phyloP scores from a whole-genome alignment of 2,113 vertebrate genomes.

The Pipa parva region DNA sequence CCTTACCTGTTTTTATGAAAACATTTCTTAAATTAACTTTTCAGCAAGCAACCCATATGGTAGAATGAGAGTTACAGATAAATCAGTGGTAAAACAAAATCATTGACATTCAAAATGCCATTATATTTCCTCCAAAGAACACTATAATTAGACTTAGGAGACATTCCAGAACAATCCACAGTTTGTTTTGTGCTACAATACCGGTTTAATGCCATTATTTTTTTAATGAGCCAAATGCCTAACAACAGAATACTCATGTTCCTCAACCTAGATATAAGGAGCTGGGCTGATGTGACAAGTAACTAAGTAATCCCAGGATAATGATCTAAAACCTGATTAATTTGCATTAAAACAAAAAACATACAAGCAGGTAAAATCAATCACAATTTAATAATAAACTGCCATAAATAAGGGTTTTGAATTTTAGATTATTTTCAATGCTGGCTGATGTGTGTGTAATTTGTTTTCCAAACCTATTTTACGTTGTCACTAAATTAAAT shows the following conservation, averaged over 20 bases:
- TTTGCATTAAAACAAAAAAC: slow-evolving; percentile 24
- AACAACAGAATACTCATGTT: slow-evolving; percentile 20
- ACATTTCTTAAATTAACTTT: slow-evolving; percentile 14
- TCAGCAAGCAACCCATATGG: slow-evolving; percentile 33
- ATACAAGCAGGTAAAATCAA: background rate
- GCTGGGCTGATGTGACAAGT: slow-evolving; percentile 26
- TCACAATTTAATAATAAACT: background rate
- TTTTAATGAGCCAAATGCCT: slow-evolving; percentile 27
- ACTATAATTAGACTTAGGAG: slow-evolving; percentile 34
- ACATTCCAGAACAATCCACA: slow-evolving; percentile 17
- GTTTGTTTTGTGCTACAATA: slow-evolving; percentile 20
- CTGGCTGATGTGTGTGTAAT: too few species aligned
- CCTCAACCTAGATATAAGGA: slow-evolving; percentile 14
- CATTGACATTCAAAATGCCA: slow-evolving; percentile 38
- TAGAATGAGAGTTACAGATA: slow-evolving; percentile 23
- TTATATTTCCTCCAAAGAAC: slow-evolving; percentile 33
- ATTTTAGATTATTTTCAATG: too few species aligned
- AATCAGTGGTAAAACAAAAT: slow-evolving; percentile 34
- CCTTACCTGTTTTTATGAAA: slow-evolving; percentile 16
- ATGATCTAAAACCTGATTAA: slow-evolving; percentile 22
- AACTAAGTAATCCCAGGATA: slow-evolving; percentile 29
- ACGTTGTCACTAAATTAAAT: too few species aligned
- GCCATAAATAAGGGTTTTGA: too few species aligned
- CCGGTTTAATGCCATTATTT: slow-evolving; percentile 21
- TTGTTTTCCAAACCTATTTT: too few species aligned